phyloP scores from a whole-genome alignment of 2,888 invertebrate genomes.

The Ophioninae sp. region DNA sequence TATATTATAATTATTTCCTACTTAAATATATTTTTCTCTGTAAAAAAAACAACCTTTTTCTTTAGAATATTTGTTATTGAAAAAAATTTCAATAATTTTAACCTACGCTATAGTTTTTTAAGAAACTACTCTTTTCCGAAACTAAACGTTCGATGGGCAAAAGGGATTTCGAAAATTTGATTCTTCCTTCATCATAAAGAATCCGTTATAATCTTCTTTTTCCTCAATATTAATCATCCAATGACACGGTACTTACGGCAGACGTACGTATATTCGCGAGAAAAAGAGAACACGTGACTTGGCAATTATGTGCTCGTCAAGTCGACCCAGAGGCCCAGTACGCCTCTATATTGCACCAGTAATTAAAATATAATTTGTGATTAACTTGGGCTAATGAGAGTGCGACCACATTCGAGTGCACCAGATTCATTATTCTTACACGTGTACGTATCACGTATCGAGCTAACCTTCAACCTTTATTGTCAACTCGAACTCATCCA shows the following conservation, averaged over 20 bases:
- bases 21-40: too few species aligned
- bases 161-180: too few species aligned
- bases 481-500: not conserved
- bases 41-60: too few species aligned
- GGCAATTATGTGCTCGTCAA: constrained; percentile 71
- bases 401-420: constrained; percentile 70
- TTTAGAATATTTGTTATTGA: too few species aligned
- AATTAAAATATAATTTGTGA: constrained; percentile 77
- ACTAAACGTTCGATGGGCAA: too few species aligned
- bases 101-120: too few species aligned
- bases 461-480: constrained; percentile 51
- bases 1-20: too few species aligned
- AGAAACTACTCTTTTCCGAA: too few species aligned
- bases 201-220: constrained; percentile 15
- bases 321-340: constrained; percentile 62
- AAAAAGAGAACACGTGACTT: constrained; percentile 61
- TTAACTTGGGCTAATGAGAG: constrained; percentile 73
- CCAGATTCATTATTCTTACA: constrained; percentile 53
- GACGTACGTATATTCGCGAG: constrained; percentile 5
- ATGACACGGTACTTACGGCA: constrained; percentile 19
- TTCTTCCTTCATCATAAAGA: not conserved
- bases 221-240: constrained; percentile 19
- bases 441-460: constrained; percentile 65
- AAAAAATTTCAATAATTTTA: too few species aligned
- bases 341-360: constrained; percentile 68